Percentiles rank a stretch among this genome's conserved stretches.
These are phyloP conservation scores for Himalopsyche anomala DNA, from an alignment of 2,888 invertebrate species.

Conservation along the genomic window DNA sequence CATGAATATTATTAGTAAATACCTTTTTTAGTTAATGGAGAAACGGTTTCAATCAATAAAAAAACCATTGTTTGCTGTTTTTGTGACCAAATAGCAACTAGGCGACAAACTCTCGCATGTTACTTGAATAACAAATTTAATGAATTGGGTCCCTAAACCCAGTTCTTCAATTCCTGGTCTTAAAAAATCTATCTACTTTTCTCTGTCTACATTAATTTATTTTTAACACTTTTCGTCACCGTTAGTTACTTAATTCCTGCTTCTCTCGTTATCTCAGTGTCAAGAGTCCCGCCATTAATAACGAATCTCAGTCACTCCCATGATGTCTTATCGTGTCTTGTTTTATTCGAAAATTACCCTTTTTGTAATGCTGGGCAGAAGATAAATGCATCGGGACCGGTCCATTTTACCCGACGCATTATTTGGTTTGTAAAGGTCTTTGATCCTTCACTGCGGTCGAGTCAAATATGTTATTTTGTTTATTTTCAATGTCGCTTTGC, in stretches of 20 bases:
- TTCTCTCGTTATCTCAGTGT: neutral
- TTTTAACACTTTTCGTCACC: no score
- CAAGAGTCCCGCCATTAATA: neutral
- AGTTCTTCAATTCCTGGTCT: no score
- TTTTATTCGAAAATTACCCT: slow-evolving; percentile 2
- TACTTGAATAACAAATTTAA: no score
- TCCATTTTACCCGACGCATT: slow-evolving; percentile 3
- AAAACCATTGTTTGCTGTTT: no score
- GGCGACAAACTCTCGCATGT: no score
- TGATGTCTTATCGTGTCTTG: neutral
- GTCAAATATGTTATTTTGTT: neutral
- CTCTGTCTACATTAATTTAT: no score
- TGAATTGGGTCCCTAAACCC: no score
- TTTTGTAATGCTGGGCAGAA: neutral
- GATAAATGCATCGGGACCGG: neutral
- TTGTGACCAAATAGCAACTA: no score
- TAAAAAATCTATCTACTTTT: no score
- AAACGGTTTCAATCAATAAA: no score
- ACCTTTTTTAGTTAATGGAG: no score
- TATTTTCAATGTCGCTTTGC: slow-evolving; percentile 8
- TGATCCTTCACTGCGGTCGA: slow-evolving; percentile 28
- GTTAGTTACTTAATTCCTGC: neutral
- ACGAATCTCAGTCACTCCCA: slow-evolving; percentile 4
- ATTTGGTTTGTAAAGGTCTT: slow-evolving; percentile 4
- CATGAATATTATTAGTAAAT: no score